These are phyloP conservation scores for Globodera rostochiensis DNA, from an alignment of 1,140 invertebrate species.

Conservation along the genomic window DNA sequence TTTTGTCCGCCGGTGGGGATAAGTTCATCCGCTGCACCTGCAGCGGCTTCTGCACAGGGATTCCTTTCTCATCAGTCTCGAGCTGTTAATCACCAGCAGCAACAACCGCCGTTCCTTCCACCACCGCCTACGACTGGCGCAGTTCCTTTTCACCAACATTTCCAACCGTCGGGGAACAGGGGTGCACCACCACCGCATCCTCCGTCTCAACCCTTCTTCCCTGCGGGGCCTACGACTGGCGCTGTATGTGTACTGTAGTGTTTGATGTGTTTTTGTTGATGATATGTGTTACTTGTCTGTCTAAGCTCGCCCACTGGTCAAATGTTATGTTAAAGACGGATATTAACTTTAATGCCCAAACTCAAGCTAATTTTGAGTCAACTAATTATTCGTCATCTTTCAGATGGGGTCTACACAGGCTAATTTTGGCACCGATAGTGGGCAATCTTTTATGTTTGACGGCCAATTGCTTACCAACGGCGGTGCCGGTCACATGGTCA, in stretches of 20 bases:
- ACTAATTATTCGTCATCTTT: not conserved
- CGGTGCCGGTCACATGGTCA: not conserved
- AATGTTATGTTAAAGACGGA: no score
- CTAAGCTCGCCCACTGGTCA: no score
- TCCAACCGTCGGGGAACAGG: not conserved
- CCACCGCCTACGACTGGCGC: not conserved
- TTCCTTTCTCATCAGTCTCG: not conserved
- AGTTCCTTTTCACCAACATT: not conserved
- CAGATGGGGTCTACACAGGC: not conserved
- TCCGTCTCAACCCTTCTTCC: not conserved
- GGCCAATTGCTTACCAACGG: not conserved
- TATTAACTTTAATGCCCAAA: no score
- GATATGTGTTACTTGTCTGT: no score
- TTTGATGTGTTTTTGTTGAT: not conserved
- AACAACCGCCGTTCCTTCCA: not conserved
- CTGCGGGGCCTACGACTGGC: not conserved
- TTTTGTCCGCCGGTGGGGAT: not conserved
- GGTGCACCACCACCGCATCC: not conserved
- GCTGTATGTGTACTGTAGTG: not conserved
- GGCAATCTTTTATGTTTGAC: constrained; percentile 3
- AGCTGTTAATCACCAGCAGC: not conserved
- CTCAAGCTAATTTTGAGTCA: no score
- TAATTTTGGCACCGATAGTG: constrained; percentile 5
- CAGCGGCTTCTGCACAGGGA: not conserved
- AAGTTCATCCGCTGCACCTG: not conserved